Conservation (phyloP, 1,140 invertebrate genomes). For the Leptopilina clavipes region DNA sequence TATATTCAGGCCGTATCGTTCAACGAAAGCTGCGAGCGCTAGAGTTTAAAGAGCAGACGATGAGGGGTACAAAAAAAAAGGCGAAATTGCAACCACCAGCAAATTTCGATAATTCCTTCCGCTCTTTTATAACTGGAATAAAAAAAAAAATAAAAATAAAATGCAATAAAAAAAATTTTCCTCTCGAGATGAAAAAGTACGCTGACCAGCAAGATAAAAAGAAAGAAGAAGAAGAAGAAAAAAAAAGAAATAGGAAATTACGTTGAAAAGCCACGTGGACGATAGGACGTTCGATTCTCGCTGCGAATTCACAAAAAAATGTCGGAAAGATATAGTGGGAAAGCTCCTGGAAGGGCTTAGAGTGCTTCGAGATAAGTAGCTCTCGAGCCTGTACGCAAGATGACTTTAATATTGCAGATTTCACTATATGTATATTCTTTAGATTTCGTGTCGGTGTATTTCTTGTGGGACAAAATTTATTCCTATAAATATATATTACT, state of each 20-base stretch:
- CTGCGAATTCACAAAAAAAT: conserved; percentile 33
- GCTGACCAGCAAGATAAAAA: not conserved
- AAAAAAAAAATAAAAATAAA: no score
- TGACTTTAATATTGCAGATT: conserved; percentile 7
- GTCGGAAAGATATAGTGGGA: conserved; percentile 8
- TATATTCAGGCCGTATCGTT: conserved; percentile 60
- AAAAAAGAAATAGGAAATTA: not conserved
- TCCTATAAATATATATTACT: no score
- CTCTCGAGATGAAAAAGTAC: conserved; percentile 36
- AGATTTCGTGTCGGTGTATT: not conserved
- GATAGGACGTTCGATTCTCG: conserved; percentile 27
- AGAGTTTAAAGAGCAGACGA: conserved; percentile 51
- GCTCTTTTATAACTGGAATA: conserved; percentile 36
- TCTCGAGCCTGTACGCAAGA: conserved; percentile 11
- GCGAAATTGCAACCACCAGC: conserved; percentile 57
- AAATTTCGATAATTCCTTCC: conserved; percentile 63
- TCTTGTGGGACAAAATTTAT: not conserved
- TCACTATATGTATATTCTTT: no score
- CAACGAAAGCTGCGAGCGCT: conserved; percentile 53
- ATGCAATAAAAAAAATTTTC: not conserved
- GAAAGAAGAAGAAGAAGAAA: conserved; percentile 7
- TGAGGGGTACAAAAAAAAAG: conserved; percentile 43
- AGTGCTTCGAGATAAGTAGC: conserved; percentile 24
- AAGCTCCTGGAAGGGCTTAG: conserved; percentile 4
- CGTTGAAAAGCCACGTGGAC: conserved; percentile 39